Conservation (phyloP, 1,140 invertebrate genomes). For the Teleogryllus occipitalis region DNA sequence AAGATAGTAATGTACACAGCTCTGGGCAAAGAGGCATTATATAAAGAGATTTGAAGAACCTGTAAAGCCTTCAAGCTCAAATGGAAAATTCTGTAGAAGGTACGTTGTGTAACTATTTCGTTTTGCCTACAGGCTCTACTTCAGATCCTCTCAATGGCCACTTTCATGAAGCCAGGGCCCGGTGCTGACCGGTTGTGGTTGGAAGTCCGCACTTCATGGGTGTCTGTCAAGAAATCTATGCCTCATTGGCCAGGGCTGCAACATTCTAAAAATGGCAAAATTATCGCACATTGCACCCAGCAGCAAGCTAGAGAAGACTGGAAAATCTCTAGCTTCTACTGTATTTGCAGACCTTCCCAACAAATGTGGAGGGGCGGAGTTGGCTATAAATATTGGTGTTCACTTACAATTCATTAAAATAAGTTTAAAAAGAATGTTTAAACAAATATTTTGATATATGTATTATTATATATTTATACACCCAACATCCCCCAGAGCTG, state of each 20-base stretch:
- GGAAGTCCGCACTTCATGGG: not conserved
- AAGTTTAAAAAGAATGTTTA: not conserved
- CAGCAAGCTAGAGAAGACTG: not conserved
- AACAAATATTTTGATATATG: not conserved
- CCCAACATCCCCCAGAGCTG: constrained; percentile 13
- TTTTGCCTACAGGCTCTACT: constrained; percentile 3
- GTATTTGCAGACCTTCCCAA: not conserved
- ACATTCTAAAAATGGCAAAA: constrained; percentile 1
- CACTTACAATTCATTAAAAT: not conserved
- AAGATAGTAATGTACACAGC: not conserved
- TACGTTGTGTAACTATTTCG: not conserved
- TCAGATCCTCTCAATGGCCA: not conserved
- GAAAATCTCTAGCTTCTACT: not conserved
- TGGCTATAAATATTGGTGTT: not conserved
- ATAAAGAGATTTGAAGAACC: not conserved
- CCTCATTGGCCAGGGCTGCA: constrained; percentile 2
- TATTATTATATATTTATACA: constrained; percentile 8
- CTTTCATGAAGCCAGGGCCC: constrained; percentile 2
- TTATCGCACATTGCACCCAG: not conserved
- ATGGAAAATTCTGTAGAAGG: not conserved
- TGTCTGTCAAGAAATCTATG: not conserved
- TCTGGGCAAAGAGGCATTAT: not conserved
- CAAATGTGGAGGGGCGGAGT: constrained; percentile 9
- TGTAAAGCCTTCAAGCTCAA: not conserved
- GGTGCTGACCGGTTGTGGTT: not conserved